Conservation (phyloP, 2,113 vertebrate species). For the Galbula dea region DNA sequence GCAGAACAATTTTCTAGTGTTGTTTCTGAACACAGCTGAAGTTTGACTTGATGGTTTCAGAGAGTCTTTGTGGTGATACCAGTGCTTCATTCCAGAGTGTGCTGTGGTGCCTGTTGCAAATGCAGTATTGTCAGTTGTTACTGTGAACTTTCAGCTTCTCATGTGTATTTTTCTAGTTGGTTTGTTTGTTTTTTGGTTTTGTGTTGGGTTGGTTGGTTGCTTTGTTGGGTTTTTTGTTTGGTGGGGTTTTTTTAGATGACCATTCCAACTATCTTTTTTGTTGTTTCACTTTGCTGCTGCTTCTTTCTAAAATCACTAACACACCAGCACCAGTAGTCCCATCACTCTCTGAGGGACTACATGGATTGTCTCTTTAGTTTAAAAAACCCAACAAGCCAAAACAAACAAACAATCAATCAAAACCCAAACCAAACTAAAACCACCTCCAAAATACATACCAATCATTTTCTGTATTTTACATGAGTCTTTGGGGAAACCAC, state of each 20-base stretch:
- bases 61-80: neutral
- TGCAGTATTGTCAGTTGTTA: neutral
- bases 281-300: neutral
- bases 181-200: too few relatives aligned
- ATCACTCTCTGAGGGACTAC: neutral
- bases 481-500: neutral
- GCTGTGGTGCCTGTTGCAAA: neutral
- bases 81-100: neutral
- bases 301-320: neutral
- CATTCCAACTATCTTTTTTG: neutral
- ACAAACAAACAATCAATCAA: neutral
- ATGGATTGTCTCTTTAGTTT: neutral
- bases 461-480: neutral
- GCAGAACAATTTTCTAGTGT: neutral
- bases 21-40: neutral
- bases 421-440: neutral
- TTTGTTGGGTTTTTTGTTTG: too few relatives aligned
- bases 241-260: neutral
- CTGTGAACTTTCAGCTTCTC: neutral
- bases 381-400: neutral
- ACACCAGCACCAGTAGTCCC: neutral
- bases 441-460: neutral
- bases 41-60: neutral
- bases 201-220: too few relatives aligned
- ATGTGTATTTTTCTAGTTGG: too few relatives aligned